Evolutionary conservation across 2,797 vertebrate genomes (phyloP).

Genomic region (Enteromius mattozi): DNA sequence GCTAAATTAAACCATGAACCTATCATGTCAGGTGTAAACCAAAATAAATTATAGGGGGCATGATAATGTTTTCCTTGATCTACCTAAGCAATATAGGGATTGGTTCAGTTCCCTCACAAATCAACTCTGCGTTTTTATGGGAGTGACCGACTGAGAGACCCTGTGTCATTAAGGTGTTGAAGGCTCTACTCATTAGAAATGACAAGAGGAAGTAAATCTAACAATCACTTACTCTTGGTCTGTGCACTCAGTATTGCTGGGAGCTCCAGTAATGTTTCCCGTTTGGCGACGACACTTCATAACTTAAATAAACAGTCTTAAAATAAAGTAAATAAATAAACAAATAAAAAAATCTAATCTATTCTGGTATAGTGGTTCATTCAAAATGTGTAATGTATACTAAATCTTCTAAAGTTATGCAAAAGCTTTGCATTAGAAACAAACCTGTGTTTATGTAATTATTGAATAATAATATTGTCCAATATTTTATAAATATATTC

Average conservation of each 20-base stretch:
- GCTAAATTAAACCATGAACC: conserved; percentile 66
- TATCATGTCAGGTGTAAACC: conserved; percentile 62
- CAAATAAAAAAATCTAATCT: no score
- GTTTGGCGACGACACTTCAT: neutral
- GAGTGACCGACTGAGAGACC: conserved; percentile 64
- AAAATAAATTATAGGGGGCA: conserved; percentile 60
- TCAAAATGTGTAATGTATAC: neutral
- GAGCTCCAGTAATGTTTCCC: conserved; percentile 16
- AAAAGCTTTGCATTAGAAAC: neutral
- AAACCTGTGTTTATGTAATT: neutral
- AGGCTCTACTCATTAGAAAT: conserved; percentile 73
- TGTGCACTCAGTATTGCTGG: conserved; percentile 41
- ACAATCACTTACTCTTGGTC: conserved; percentile 55
- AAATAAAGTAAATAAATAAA: neutral
- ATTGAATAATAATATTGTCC: neutral
- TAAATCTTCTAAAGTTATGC: neutral
- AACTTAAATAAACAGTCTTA: conserved; percentile 4
- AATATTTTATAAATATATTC: no score
- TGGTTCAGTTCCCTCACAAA: conserved; percentile 62
- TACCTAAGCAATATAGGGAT: conserved; percentile 66
- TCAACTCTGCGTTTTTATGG: conserved; percentile 67
- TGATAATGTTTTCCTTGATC: conserved; percentile 64
- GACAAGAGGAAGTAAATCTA: conserved; percentile 67
- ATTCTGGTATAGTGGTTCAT: neutral
- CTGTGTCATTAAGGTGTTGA: conserved; percentile 49